Conservation (phyloP, 2,113 vertebrate species). For the Passer montanus region DNA sequence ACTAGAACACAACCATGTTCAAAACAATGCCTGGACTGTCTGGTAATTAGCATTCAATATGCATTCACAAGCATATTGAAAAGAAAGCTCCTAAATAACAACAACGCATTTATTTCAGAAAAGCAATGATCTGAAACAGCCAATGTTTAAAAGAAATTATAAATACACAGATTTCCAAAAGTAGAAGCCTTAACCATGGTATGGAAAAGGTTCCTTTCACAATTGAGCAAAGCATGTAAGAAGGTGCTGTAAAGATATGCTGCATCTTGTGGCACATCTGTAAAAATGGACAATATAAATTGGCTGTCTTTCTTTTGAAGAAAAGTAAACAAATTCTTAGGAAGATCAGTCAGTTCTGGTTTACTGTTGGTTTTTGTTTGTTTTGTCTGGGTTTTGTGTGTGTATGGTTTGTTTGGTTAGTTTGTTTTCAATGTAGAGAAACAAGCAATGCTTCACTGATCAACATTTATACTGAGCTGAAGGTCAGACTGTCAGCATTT, state of each 20-base stretch:
- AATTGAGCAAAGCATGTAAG: neutral
- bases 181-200: neutral
- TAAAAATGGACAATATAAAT: neutral
- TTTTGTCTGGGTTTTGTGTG: neutral
- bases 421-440: neutral
- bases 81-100: neutral
- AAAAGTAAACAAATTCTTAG: neutral
- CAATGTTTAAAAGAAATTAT: neutral
- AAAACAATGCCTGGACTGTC: neutral
- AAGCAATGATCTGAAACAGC: neutral
- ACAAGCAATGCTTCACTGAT: constrained; percentile 45
- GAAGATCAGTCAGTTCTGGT: neutral
- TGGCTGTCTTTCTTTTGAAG: neutral
- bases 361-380: neutral
- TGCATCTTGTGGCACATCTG: neutral
- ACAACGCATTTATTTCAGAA: neutral
- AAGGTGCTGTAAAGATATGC: neutral
- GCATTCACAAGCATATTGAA: neutral
- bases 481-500: constrained; percentile 56
- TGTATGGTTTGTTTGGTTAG: neutral
- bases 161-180: neutral
- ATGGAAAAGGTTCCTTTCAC: neutral
- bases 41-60: neutral
- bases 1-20: neutral
- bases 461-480: constrained; percentile 35